These are phyloP conservation scores for Akabosia matsudoensis DNA, from an alignment of 1,140 invertebrate genomes.

Conservation along the genomic window DNA sequence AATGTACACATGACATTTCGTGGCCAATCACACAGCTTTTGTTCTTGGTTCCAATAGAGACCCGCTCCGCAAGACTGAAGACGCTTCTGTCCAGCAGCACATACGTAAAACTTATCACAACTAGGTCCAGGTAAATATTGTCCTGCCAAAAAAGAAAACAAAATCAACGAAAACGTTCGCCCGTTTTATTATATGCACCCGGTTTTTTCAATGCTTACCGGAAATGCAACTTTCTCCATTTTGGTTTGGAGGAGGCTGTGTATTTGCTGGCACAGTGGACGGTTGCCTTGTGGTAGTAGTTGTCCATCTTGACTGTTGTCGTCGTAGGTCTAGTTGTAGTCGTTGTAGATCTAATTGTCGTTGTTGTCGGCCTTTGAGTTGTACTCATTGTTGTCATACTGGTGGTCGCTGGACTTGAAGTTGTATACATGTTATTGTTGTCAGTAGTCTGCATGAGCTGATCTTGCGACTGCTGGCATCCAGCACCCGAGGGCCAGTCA, in stretches of 20 bases:
- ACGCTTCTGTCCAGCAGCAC: conserved; percentile 45
- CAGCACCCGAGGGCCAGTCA: conserved; percentile 72
- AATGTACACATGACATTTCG: conserved; percentile 38
- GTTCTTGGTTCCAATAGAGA: conserved; percentile 47
- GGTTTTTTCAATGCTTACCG: not conserved
- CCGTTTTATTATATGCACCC: not conserved
- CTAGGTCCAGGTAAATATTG: conserved; percentile 43
- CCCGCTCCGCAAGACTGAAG: conserved; percentile 45
- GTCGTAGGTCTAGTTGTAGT: conserved; percentile 12
- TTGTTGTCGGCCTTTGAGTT: conserved; percentile 17
- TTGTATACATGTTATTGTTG: conserved; percentile 27
- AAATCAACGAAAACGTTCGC: not conserved
- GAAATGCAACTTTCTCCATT: not conserved
- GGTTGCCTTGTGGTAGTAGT: conserved; percentile 31
- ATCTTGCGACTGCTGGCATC: conserved; percentile 56
- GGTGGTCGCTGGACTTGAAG: conserved; percentile 28
- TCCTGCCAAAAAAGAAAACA: conserved; percentile 35
- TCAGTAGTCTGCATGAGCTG: conserved; percentile 4
- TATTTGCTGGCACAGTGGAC: too few species aligned
- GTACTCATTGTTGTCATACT: conserved; percentile 34
- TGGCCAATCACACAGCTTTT: conserved; percentile 49
- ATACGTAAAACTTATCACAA: conserved; percentile 48
- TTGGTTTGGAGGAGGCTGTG: conserved; percentile 11
- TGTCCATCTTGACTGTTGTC: conserved; percentile 43
- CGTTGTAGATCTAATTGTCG: conserved; percentile 43